phyloP scores from a whole-genome alignment of 2,888 invertebrate species.

The Cryptus armator region DNA sequence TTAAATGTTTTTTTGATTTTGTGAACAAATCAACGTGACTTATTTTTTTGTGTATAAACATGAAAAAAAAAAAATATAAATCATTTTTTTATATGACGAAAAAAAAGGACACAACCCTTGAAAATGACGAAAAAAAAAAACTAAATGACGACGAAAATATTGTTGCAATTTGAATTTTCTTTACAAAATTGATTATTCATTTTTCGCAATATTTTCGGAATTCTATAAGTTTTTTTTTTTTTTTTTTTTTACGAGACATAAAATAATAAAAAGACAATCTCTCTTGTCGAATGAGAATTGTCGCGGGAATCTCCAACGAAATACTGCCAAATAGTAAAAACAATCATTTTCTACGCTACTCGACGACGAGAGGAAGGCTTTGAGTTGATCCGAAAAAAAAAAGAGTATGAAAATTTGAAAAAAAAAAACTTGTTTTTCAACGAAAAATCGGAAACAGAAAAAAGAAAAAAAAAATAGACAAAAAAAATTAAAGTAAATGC shows the following conservation, averaged over 20 bases:
- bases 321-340: constrained; percentile 65
- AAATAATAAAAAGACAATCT: constrained; percentile 35
- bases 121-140: background rate
- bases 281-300: constrained; percentile 10
- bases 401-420: too few species aligned
- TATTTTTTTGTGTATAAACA: too few species aligned
- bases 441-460: too few species aligned
- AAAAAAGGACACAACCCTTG: too few species aligned
- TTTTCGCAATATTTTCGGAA: background rate
- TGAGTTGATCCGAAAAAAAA: too few species aligned
- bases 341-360: constrained; percentile 49
- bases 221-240: background rate
- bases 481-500: too few species aligned
- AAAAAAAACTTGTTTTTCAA: too few species aligned
- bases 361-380: constrained; percentile 8
- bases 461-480: too few species aligned
- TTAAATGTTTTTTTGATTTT: too few species aligned
- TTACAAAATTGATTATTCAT: background rate
- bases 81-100: too few species aligned
- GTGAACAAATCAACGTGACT: too few species aligned
- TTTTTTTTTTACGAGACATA: background rate
- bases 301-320: constrained; percentile 33
- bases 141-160: background rate
- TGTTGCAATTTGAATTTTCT: background rate
- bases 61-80: too few species aligned